Evolutionary conservation across 2,888 invertebrate species (phyloP).

Genomic region (Amphimallon solstitiale): DNA sequence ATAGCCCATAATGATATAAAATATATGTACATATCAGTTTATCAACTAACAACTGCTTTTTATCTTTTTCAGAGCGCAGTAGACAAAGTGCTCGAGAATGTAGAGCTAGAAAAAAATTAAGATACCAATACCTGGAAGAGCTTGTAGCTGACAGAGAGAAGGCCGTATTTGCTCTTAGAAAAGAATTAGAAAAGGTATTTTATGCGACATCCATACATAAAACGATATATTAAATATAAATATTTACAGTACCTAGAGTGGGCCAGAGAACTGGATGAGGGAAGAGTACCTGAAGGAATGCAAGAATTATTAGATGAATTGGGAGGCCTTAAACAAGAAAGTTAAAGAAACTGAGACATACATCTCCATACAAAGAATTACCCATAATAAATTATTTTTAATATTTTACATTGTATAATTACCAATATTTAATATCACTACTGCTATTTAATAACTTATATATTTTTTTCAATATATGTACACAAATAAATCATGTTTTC

Average conservation of each 20-base stretch:
- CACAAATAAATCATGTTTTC: slow-evolving; percentile 29
- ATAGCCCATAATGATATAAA: too few species aligned
- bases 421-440: slow-evolving; percentile 4
- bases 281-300: slow-evolving; percentile 81
- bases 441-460: slow-evolving; percentile 1
- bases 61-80: slow-evolving; percentile 78
- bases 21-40: too few species aligned
- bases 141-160: slow-evolving; percentile 92
- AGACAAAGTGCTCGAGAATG: slow-evolving; percentile 98
- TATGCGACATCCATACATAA: neutral
- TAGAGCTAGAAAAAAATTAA: slow-evolving; percentile 93
- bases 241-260: slow-evolving; percentile 77
- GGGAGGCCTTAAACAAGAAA: slow-evolving; percentile 76
- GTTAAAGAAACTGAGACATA: slow-evolving; percentile 29
- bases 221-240: neutral
- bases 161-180: slow-evolving; percentile 85
- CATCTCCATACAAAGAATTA: slow-evolving; percentile 10
- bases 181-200: slow-evolving; percentile 89
- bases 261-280: slow-evolving; percentile 84
- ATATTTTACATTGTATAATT: slow-evolving; percentile 13
- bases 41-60: too few species aligned
- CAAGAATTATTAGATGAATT: slow-evolving; percentile 80
- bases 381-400: slow-evolving; percentile 30
- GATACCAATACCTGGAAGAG: slow-evolving; percentile 97
- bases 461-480: slow-evolving; percentile 19